Evolutionary conservation across 2,888 invertebrate species (phyloP).

Genomic region (Clanis bilineata): DNA sequence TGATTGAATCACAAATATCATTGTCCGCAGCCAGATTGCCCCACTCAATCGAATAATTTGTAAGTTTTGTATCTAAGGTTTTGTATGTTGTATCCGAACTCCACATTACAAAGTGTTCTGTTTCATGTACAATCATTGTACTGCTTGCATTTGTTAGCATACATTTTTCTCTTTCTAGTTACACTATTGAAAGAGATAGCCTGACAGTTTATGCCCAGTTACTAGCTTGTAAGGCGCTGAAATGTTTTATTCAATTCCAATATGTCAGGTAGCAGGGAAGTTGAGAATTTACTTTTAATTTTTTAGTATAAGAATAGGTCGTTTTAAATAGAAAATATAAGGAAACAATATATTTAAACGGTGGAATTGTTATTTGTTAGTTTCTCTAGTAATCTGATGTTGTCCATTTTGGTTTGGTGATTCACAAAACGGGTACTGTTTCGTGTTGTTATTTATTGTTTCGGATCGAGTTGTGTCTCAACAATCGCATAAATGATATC

Average conservation of each 20-base stretch:
- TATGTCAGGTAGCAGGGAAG: slow-evolving; percentile 65
- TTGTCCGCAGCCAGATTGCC: no score
- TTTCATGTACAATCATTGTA: background rate
- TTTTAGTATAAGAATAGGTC: slow-evolving; percentile 45
- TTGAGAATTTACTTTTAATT: slow-evolving; percentile 49
- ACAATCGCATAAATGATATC: slow-evolving; percentile 45
- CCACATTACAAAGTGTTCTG: no score
- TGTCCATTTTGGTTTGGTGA: slow-evolving; percentile 34
- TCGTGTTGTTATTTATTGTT: slow-evolving; percentile 58
- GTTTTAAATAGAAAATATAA: slow-evolving; percentile 47
- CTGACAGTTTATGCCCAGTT: background rate
- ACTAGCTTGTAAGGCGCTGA: slow-evolving; percentile 3
- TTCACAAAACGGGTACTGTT: slow-evolving; percentile 25
- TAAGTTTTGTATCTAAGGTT: no score
- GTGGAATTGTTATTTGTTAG: slow-evolving; percentile 35
- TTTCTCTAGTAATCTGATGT: slow-evolving; percentile 34
- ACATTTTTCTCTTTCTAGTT: background rate
- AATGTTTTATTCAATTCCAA: slow-evolving; percentile 45
- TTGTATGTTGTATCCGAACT: background rate
- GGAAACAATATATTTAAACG: slow-evolving; percentile 39
- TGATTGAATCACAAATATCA: no score
- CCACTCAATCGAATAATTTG: no score
- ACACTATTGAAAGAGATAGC: background rate
- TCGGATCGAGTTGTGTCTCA: slow-evolving; percentile 47
- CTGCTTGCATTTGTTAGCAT: background rate